Evolutionary conservation across 2,888 invertebrate species (phyloP).

Genomic region (Lydus trimaculatus): DNA sequence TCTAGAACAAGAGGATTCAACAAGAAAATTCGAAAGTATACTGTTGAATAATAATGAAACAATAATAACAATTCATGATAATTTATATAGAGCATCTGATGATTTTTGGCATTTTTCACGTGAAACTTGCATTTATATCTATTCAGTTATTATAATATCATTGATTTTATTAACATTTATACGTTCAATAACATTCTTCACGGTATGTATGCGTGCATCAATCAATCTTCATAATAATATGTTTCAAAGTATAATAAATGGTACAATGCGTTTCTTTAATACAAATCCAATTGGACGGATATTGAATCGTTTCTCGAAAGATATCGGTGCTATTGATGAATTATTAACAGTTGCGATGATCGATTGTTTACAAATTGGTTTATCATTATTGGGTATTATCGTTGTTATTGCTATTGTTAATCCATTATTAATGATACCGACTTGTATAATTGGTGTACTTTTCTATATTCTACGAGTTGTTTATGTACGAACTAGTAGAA

Average conservation of each 20-base stretch:
- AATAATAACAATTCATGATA: not conserved
- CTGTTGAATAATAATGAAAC: not conserved
- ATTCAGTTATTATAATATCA: slow-evolving; percentile 57
- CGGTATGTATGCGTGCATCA: slow-evolving; percentile 64
- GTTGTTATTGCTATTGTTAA: slow-evolving; percentile 76
- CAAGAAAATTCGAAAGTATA: not conserved
- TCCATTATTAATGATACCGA: slow-evolving; percentile 73
- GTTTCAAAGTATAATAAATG: slow-evolving; percentile 64
- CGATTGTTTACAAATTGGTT: slow-evolving; percentile 65
- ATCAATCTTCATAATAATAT: slow-evolving; percentile 64
- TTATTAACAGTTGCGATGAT: slow-evolving; percentile 62
- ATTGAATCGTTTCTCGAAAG: slow-evolving; percentile 75
- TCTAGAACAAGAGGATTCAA: slow-evolving; percentile 46
- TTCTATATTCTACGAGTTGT: slow-evolving; percentile 72
- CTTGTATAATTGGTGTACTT: slow-evolving; percentile 67
- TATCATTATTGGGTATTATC: slow-evolving; percentile 73
- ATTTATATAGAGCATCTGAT: not conserved
- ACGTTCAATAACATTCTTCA: slow-evolving; percentile 64
- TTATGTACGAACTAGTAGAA: slow-evolving; percentile 78
- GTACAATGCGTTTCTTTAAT: slow-evolving; percentile 74
- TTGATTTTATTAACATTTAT: slow-evolving; percentile 60
- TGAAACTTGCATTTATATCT: slow-evolving; percentile 55
- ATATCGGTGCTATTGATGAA: slow-evolving; percentile 69
- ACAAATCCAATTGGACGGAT: slow-evolving; percentile 69
- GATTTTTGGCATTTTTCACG: slow-evolving; percentile 55